Evolutionary conservation across 2,888 invertebrate genomes (phyloP), one percentile per base, ranked within the genome.

Genomic region (Ichneumoninae sp.): DNA sequence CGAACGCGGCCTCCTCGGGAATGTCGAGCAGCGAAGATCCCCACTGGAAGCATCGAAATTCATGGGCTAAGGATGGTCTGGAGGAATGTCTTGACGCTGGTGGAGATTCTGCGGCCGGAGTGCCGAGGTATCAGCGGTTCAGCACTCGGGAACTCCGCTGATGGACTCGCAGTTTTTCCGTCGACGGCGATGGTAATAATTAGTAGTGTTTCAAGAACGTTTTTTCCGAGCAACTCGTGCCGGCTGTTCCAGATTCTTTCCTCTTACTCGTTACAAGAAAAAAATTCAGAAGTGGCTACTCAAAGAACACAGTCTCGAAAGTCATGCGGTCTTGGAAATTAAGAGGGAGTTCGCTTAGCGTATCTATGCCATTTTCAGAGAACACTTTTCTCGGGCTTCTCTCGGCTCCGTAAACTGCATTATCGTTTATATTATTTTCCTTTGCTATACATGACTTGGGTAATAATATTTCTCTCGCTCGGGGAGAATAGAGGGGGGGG

Each of bases 31-130:
- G 52, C 69, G 68, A 30, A 66, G 44, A 47, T 47, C 44, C 7
- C 75, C 65, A 78, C 75, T 65, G 47, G 57, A 57, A 78, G 72
- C 69, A 70, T 81, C 66, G 84, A 81, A 70, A 78, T 81, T 65
- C 80, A 68, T 77, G 33, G 72, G 19, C 33, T 54, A 16, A 52
- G 26, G 1, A 40, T 40, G 40, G 8, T 40, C 40, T 26, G 4
- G 33, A 75, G 52, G 74, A 78, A 81, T 80, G 69, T 81, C 57
- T 57, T 47, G 76, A 54, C 60, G 65, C 68, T 60, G 74, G 16
- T 71, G 72, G 26, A 60, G 13, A 40, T 47, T 19, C 40, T 71
- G 26, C 65, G 47, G 57, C 70, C 68, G 50, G 52, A 62, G 62
- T 50, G 75, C 60, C 44, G 40, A 8, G 40, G 30, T 62, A 44